phyloP scores from a whole-genome alignment of 2,113 vertebrate species.

The Hydrolagus affinis region DNA sequence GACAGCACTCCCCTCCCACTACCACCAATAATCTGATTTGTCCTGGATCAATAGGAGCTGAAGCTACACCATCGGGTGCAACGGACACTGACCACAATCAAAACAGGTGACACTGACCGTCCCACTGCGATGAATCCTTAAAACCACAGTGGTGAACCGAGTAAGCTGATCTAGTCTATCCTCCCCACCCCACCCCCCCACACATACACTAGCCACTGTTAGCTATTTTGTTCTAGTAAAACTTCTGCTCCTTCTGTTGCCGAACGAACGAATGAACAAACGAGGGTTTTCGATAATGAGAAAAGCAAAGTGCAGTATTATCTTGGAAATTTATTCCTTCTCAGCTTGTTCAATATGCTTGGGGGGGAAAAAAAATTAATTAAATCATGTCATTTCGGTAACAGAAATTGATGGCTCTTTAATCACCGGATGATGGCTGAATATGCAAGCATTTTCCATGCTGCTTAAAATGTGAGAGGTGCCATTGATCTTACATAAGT shows the following conservation, averaged over 20 bases:
- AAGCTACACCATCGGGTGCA: conserved; percentile 59
- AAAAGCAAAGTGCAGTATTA: conserved; percentile 44
- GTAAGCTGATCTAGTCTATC: neutral
- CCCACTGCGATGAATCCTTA: neutral
- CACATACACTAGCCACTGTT: neutral
- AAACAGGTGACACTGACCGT: conserved; percentile 5
- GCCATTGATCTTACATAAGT: conserved; percentile 58
- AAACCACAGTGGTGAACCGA: neutral
- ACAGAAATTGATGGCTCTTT: conserved; percentile 80
- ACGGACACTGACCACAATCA: conserved; percentile 54
- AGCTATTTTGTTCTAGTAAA: neutral
- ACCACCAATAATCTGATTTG: conserved; percentile 75
- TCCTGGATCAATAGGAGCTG: conserved; percentile 69
- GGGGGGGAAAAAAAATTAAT: conserved; percentile 66
- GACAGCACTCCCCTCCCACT: conserved; percentile 36
- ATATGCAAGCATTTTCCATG: conserved; percentile 57
- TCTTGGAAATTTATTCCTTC: conserved; percentile 44
- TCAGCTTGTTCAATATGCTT: conserved; percentile 70
- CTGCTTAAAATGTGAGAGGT: conserved; percentile 47
- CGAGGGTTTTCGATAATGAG: neutral
- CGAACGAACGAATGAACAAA: too few species aligned
- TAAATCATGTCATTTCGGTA: conserved; percentile 63
- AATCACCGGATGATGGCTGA: conserved; percentile 74
- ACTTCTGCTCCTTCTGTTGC: neutral
- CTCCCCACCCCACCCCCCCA: too few species aligned